Conservation (phyloP, 2,113 vertebrate genomes). For the Delphinus delphis region DNA sequence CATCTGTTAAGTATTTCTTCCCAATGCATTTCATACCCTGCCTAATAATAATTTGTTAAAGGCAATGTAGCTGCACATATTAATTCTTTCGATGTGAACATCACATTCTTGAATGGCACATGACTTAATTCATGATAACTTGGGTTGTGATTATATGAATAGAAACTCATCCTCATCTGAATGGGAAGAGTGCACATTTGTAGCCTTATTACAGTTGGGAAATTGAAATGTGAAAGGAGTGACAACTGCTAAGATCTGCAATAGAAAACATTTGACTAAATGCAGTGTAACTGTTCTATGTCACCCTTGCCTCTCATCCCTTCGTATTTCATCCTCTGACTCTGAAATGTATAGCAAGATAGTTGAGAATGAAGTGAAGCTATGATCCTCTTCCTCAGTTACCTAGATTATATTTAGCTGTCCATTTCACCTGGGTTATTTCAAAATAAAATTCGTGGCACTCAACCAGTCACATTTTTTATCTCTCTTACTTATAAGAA, state of each 20-base stretch:
- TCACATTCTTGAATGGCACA: slow-evolving; percentile 83
- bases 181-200: slow-evolving; percentile 34
- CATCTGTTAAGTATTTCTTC: slow-evolving; percentile 89
- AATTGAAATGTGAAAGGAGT: slow-evolving; percentile 40
- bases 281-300: neutral
- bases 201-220: slow-evolving; percentile 36
- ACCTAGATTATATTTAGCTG: neutral
- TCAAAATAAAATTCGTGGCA: neutral
- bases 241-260: neutral
- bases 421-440: neutral
- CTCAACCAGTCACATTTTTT: neutral
- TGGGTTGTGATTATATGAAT: slow-evolving; percentile 51
- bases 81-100: slow-evolving; percentile 85
- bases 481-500: neutral
- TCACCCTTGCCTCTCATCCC: neutral
- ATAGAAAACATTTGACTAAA: slow-evolving; percentile 30
- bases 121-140: slow-evolving; percentile 85
- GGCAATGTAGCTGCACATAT: slow-evolving; percentile 84
- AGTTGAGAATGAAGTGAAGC: neutral
- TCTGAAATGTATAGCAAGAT: neutral
- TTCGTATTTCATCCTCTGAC: neutral
- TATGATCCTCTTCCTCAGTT: neutral
- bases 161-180: slow-evolving; percentile 18
- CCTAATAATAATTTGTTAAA: slow-evolving; percentile 86
- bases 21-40: slow-evolving; percentile 86